Base-by-base conservation (phyloP, 2,888 invertebrate species). In the Drosophila yooni region DNA sequence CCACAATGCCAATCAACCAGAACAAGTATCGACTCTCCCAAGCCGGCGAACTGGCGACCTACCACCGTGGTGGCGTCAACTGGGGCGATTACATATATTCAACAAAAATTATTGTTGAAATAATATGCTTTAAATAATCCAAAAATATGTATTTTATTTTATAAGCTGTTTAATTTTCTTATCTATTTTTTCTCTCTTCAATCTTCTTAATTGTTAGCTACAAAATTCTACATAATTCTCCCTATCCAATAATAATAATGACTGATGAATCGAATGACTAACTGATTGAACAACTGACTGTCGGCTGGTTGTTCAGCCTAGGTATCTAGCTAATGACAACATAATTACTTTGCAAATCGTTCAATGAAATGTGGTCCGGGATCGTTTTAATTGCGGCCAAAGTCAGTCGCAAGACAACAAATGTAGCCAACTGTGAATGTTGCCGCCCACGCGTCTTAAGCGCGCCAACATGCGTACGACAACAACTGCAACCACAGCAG, bases 361-460 rank as follows among this genome's bases (percentile, higher is more conserved):
- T 85, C 70, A 58, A 70, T 79, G 74, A 79, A 76, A 72, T 73
- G 79, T 67, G 69, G 82, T 53, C 43, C 64, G 64, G 58, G 70
- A 73, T 81, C 74, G 70, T 68, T 88, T 86, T 89, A 86, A 87
- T 86, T 89, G 84, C 84, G 70, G 53, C 43, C 51, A 69, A 56
- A 63, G 58, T 65, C 57, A 57, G 67, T 25, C 27, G 67, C 66
- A 62, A 72, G 43, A 40, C 57, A 65, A 58, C 59, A 70, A 84
- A 82, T 83, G 83, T 75, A 33, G 74, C 86, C 75, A 86, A 83
- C 79, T 86, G 87, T 84, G 85, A 81, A 88, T 83, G 89, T 87
- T 70, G 74, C 74, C 88, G 84, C 83, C 83, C 84, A 89, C 89
- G 76, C 79, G 78, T 46, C 29, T 59, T 1, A 54, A 63, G 46